Evolutionary conservation across 2,888 invertebrate species (phyloP).

Genomic region (Tubulanus polymorphus): DNA sequence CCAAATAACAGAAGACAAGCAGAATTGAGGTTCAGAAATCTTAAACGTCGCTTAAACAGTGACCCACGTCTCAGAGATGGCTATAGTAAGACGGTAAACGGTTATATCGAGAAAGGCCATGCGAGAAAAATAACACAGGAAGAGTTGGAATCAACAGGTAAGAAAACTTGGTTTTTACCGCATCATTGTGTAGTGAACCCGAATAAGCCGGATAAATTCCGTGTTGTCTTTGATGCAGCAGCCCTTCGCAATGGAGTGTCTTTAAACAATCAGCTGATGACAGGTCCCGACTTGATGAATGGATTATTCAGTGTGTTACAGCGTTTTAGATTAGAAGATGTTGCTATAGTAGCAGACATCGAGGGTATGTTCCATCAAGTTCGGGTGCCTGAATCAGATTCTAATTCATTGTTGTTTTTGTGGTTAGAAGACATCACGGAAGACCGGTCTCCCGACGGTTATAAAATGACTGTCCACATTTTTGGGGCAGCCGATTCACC

Average conservation of each 20-base stretch:
- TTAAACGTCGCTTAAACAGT: neutral
- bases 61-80: neutral
- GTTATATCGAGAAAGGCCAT: neutral
- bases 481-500: constrained; percentile 1
- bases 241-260: neutral
- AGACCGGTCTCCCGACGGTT: neutral
- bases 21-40: neutral
- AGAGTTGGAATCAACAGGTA: neutral
- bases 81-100: neutral
- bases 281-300: constrained; percentile 3
- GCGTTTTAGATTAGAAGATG: neutral
- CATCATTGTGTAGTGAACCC: neutral
- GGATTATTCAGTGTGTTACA: neutral
- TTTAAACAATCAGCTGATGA: neutral
- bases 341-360: neutral
- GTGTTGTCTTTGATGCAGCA: constrained; percentile 2
- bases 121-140: neutral
- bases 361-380: neutral
- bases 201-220: neutral
- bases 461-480: constrained; percentile 1
- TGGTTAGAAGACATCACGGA: neutral
- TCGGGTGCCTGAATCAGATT: neutral
- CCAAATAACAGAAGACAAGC: neutral
- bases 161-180: neutral
- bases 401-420: neutral